Base-by-base conservation (phyloP, 2,113 vertebrate genomes). In the Tauraco erythrolophus region DNA sequence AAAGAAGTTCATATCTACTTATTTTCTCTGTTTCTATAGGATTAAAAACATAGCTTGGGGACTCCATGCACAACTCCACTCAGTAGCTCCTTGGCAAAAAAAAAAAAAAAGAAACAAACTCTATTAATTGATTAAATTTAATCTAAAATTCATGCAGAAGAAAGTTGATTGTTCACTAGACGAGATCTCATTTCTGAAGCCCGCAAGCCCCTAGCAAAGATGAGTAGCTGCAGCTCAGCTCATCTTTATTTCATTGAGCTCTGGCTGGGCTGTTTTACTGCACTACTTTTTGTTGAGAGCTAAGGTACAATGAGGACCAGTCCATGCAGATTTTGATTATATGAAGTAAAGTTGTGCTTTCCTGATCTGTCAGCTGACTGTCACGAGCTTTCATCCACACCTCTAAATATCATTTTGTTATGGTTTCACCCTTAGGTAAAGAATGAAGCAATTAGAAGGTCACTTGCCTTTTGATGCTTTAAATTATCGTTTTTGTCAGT, bases 161-260 rank as follows among this genome's bases (percentile, higher is more conserved):
- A 72, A 71, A 57, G 82, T 65, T 89, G 91, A 90, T 83, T 57
- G 72, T 35, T 95, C 82, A 72, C 57, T 60, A 75, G 43, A 95
- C 10, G 30, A 94, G 33, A 64, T 81, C 70, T 69, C n/a, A n/a
- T 84, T 96, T 74, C 83, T 79, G 87, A 92, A 86, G 39, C 27
- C 11, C 53, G 79, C 56, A 84, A 96, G 50, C 60, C 72, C 83
- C 60, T n/a, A 92, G 83, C 46, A 81, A 68, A 94, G 94, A 83
- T 6, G 9, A 77, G 10, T 43, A 78, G 68, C 45, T 91, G 65
- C 82, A 88, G 58, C 57, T 95, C 65, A 45, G 65, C 80, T 93
- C 75, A 91, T 94, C 88, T 94, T 96, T 95, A 92, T 96, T 97
- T 97, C 84, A 94, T 93, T 19, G 81, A 81, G 39, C 15, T 89